Conservation (phyloP, 2,888 invertebrate species). For the Ormyrus pomaceus region DNA sequence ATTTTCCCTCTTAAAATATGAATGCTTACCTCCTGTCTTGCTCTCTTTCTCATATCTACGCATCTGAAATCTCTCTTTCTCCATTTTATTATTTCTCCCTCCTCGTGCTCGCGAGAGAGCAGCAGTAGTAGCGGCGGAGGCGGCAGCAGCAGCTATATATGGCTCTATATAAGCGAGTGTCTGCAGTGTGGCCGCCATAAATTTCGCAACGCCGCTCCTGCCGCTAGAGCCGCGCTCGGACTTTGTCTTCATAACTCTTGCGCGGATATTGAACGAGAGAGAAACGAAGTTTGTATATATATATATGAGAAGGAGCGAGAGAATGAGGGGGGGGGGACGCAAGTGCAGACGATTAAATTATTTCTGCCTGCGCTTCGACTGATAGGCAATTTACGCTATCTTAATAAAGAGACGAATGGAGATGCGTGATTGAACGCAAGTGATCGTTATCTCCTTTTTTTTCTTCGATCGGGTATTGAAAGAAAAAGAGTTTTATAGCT, state of each 20-base stretch:
- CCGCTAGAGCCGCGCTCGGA: constrained; percentile 22
- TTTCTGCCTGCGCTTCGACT: background rate
- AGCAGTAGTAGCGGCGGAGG: too few relatives aligned
- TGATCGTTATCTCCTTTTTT: background rate
- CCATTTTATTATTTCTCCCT: constrained; percentile 4
- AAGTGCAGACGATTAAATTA: constrained; percentile 12
- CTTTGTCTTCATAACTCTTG: constrained; percentile 46
- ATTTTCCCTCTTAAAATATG: constrained; percentile 29
- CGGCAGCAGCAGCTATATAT: background rate
- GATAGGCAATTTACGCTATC: too few relatives aligned
- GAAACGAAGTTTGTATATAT: background rate
- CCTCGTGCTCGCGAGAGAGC: background rate
- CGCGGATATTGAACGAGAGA: constrained; percentile 29
- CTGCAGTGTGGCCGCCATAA: constrained; percentile 35
- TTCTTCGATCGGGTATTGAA: too few relatives aligned
- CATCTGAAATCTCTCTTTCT: background rate
- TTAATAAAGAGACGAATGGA: constrained; percentile 35
- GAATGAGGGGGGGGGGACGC: background rate
- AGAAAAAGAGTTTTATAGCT: too few relatives aligned
- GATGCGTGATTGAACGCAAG: constrained; percentile 40
- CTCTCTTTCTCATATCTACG: background rate
- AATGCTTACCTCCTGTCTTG: background rate
- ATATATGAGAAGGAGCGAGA: background rate
- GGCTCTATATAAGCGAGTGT: constrained; percentile 17
- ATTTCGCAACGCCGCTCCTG: constrained; percentile 26